Conservation (phyloP, 2,888 invertebrate genomes). For the Dryobota labecula region DNA sequence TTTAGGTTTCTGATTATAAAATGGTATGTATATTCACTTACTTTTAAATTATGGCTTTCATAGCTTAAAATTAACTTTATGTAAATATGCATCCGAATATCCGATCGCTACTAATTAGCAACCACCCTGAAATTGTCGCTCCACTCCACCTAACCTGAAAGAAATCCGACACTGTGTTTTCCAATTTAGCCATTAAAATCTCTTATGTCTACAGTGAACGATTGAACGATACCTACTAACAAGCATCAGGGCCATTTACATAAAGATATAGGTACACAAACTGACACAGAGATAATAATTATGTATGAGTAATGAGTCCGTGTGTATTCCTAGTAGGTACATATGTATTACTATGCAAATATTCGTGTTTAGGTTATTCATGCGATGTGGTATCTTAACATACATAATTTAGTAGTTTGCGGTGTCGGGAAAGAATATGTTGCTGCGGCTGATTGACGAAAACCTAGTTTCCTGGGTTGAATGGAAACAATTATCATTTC, state of each 20-base stretch:
- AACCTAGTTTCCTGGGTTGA: neutral
- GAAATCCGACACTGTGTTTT: too few species aligned
- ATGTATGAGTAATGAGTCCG: slow-evolving; percentile 55
- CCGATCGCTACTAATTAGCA: too few species aligned
- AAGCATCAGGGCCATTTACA: slow-evolving; percentile 29
- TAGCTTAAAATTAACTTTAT: too few species aligned
- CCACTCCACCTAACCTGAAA: too few species aligned
- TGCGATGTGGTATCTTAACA: slow-evolving; percentile 49
- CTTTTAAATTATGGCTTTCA: too few species aligned
- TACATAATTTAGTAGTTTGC: slow-evolving; percentile 46
- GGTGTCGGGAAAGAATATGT: slow-evolving; percentile 9
- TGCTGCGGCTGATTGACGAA: neutral
- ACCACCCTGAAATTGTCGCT: too few species aligned
- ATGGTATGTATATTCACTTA: too few species aligned
- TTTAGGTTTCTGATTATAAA: too few species aligned
- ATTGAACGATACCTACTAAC: neutral
- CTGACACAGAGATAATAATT: slow-evolving; percentile 47
- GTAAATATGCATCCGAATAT: too few species aligned
- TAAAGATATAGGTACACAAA: slow-evolving; percentile 31
- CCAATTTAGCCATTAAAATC: neutral
- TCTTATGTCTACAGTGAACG: neutral
- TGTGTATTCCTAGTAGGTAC: slow-evolving; percentile 25
- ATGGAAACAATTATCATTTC: neutral
- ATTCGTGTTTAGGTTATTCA: slow-evolving; percentile 48
- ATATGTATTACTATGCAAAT: slow-evolving; percentile 59